Evolutionary conservation across 2,888 invertebrate genomes (phyloP), one percentile per base, ranked within the genome.

Genomic region (Physocephala rufipes): DNA sequence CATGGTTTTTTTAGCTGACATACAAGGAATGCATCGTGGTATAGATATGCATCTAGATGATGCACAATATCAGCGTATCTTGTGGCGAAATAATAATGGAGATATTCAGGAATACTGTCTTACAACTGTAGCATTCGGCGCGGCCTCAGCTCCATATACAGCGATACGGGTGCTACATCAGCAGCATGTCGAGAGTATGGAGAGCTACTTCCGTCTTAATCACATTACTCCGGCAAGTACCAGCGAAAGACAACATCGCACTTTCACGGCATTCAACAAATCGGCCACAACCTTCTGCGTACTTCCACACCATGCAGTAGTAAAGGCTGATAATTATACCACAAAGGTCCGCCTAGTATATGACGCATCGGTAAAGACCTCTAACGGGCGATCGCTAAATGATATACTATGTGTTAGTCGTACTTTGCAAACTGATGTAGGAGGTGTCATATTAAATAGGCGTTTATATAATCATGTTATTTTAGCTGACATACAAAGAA

Each of bases 161-260:
- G n/a, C n/a, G n/a, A n/a, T n/a, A n/a, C n/a, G n/a, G n/a, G 4
- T 19, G 65, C 13, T 63, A 43, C 24, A 45, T 49, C 15, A 49
- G 12, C 49, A 49, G 16, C 16, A 49, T 49, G 49, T 49, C 12
- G 49, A 51, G 26, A 9, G 64, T 2, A 71, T 74, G 12, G 13
- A 67, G 13, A 62, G 67, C n/a, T 72, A 71, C 47, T 71, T 73
- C 28, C 51, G 45, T 3, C 55, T 73, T 1, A 65, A 74, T 28
- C 73, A 71, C 63, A 70, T 74, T 28, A 28, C 36, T 24, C 71
- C 71, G 24, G 61, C 64, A 28, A 43, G n/a, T 49, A 74, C 65
- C 26, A 68, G 61, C n/a, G 71, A 74, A 66, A 63, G 66, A 9
- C 67, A 69, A 30, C 74, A 74, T 61, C 59, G 66, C 58, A 43